Base-by-base conservation (phyloP, 2,113 vertebrate genomes). In the Amphilophus citrinellus region DNA sequence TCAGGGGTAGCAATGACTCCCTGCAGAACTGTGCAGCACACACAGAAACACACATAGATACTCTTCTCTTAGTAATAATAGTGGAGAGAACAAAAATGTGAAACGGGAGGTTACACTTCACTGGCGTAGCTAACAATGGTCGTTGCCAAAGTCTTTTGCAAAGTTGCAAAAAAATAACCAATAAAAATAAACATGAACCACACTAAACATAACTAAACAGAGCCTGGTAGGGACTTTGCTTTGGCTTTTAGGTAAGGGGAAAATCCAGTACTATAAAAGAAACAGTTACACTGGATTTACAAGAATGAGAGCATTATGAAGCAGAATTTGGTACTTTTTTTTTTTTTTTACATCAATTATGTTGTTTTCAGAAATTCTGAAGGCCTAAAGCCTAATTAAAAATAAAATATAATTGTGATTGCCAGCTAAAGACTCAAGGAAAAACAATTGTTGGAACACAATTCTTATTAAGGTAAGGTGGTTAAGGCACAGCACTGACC, bases 331-430 rank as follows among this genome's bases (percentile, higher is more conserved):
- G 47, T 30, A 73, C 1, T 27, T 27, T 32, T 32, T 32, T 32
- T 32, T 56, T 56, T 73, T 56, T 73, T 18, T 56, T 5, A 73
- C 47, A 10, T 73, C 68, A 73, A 56, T 73, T 73, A 56, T 73
- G 27, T 35, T 73, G 27, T 73, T 73, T 56, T 56, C 24, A 35
- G 44, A 73, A n/a, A 35, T 73, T 73, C n/a, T 73, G 47, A 47
- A 73, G 56, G 68, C 47, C 47, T 32, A 56, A 35, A 56, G 27
- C 68, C n/a, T 73, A 73, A 73, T 56, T 73, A 73, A 73, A 53
- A 73, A 2, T 56, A 73, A 56, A 53, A 32, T 0, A 44, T 73
- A 73, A 73, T n/a, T 73, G 1, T 11, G 0, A 73, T 56, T 56
- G 18, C 47, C 47, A 56, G 68, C 47, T n/a, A 56, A 73, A 47